These are phyloP conservation scores for Recurvirostra avosetta DNA, from an alignment of 2,113 vertebrate species.

Conservation along the genomic window DNA sequence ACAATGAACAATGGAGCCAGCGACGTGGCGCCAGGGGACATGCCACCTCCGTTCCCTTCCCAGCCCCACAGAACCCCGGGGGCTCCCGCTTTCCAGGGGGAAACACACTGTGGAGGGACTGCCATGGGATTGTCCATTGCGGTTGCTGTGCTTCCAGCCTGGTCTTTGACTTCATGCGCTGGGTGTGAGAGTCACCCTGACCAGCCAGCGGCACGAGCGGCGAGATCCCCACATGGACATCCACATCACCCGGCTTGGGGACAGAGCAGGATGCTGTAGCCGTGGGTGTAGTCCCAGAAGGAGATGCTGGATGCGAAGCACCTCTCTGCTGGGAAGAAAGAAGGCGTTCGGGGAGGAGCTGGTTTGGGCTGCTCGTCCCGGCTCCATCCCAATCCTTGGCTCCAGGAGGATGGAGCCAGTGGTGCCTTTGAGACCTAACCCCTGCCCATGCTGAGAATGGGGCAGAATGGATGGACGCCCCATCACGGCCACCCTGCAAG, in stretches of 20 bases:
- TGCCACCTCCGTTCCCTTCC: not conserved
- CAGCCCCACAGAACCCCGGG: fast-evolving
- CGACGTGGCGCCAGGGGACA: not conserved
- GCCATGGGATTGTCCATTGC: fast-evolving
- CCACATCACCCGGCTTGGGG: not conserved
- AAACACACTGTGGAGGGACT: too few relatives aligned
- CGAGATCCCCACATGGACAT: fast-evolving
- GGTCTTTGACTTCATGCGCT: not conserved
- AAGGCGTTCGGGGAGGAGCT: not conserved
- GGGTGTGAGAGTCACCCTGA: not conserved
- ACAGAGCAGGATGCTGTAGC: not conserved
- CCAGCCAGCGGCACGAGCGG: fast-evolving
- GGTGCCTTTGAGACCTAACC: not conserved
- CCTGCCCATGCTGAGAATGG: not conserved
- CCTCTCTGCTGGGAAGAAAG: not conserved
- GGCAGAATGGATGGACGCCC: not conserved
- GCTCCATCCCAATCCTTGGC: not conserved
- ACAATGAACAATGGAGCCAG: constrained; percentile 39
- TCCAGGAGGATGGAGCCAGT: not conserved
- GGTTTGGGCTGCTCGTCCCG: fast-evolving
- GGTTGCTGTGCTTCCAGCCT: not conserved
- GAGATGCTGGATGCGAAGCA: not conserved
- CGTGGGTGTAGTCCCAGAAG: not conserved
- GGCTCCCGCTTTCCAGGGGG: fast-evolving
- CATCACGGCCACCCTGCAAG: not conserved